Percentiles rank a stretch among this genome's conserved stretches.
phyloP scores from a whole-genome alignment of 2,888 invertebrate genomes.

The Athripsodes cinereus region DNA sequence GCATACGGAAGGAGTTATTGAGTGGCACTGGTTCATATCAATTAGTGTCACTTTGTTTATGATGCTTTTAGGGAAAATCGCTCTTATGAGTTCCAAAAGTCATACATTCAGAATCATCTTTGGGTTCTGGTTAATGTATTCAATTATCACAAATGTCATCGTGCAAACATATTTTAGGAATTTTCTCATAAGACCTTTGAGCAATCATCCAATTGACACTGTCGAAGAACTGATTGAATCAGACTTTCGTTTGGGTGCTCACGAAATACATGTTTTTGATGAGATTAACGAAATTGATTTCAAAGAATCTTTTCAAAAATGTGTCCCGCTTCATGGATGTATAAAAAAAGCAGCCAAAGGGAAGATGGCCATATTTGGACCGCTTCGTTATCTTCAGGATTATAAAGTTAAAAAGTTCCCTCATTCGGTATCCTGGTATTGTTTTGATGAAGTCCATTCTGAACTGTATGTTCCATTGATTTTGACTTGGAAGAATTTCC shows the following conservation, averaged over 20 bases:
- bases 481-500: conserved; percentile 6
- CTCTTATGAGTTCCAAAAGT: neutral
- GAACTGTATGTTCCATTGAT: conserved; percentile 5
- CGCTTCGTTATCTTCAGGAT: neutral
- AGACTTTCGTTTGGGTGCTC: neutral
- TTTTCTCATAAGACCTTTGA: neutral
- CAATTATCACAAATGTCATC: neutral
- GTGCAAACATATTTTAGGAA: neutral
- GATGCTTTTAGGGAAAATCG: neutral
- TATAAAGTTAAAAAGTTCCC: neutral
- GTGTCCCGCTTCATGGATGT: conserved; percentile 2
- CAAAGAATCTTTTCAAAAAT: neutral
- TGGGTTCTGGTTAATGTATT: neutral
- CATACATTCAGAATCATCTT: neutral
- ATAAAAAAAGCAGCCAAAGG: neutral
- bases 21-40: neutral
- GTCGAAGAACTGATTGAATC: neutral
- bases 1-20: neutral
- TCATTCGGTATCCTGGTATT: neutral
- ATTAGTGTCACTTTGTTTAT: neutral
- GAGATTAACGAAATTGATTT: neutral
- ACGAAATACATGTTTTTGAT: conserved; percentile 36
- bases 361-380: conserved; percentile 6
- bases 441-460: neutral
- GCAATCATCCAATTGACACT: neutral